A percentile compares a stretch with the other conserved stretches of the same genome.
phyloP scores from a whole-genome alignment of 2,888 invertebrate species.

The Parasteatoda lunata region DNA sequence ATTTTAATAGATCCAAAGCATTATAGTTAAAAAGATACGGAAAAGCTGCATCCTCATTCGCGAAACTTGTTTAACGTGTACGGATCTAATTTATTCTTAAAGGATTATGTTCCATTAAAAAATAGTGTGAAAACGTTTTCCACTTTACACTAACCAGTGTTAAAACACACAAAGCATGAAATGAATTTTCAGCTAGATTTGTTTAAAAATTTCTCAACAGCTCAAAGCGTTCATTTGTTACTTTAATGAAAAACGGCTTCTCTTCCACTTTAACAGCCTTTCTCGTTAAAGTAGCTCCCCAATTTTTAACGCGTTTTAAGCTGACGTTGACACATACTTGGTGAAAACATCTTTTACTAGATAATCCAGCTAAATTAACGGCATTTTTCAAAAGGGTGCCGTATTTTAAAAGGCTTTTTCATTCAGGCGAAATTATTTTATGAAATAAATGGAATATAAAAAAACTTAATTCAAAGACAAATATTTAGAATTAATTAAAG shows the following conservation, averaged over 20 bases:
- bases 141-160: too few relatives aligned
- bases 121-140: too few relatives aligned
- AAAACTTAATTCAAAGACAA: constrained; percentile 1
- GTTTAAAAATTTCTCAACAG: neutral
- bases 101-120: too few relatives aligned
- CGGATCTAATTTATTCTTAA: too few relatives aligned
- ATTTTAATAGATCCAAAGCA: too few relatives aligned
- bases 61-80: too few relatives aligned
- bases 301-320: neutral
- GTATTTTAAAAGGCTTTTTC: neutral
- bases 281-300: neutral
- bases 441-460: too few relatives aligned
- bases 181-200: too few relatives aligned
- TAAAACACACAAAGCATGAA: too few relatives aligned
- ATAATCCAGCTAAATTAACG: neutral
- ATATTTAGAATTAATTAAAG: constrained; percentile 1
- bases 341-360: neutral
- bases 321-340: neutral
- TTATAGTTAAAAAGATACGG: too few relatives aligned
- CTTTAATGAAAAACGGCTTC: neutral
- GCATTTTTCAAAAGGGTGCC: neutral
- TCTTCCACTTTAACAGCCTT: neutral
- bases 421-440: neutral
- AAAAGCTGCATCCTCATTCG: too few relatives aligned
- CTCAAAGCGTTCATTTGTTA: neutral